Evolutionary conservation across 2,888 invertebrate species (phyloP), one percentile per base, ranked within the genome.

Genomic region (Xanthia icteritia): DNA sequence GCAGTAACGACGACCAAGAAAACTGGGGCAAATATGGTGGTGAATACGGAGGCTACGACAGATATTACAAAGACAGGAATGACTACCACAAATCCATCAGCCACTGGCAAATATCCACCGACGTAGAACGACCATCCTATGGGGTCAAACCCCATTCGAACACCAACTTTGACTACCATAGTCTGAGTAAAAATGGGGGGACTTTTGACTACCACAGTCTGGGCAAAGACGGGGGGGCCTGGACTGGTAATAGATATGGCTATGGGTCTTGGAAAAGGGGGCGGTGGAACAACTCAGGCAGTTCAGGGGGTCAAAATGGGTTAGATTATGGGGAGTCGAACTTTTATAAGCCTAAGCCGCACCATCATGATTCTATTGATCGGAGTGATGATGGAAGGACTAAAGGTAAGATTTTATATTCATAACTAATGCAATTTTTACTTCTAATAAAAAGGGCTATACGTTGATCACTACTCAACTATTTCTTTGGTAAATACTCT

Each of bases 11-110:
- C 1, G 94, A 95, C 1, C 93, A 96, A 58, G 96, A 96, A 65
- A 94, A 94, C 45, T 97, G 97, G 97, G 97, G 97, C 0, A 96
- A 97, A 77, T 97, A 98, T 86, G 97, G 97, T 0, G 97, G 97
- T 0, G 94, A 94, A 20, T 98, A 98, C 86, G 95, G 96, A 0
- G 94, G 94, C 0, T 90, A 91, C 36, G 91, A 93, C 39, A 88
- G 89, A 3, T 95, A 96, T 61, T 96, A 96, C 77, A 95, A 96
- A 76, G 93, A 96, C 75, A 88, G 92, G 23, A 93, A 94, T 5
- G 95, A 96, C 51, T 96, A 95, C 74, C 94, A 95, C 76, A 95
- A 95, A 76, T 95, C 96, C 2, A 91, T 94, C 2, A 95, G 95
- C 68, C 97, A 97, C 77, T 97, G 97, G 97, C 94, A 97, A 1